These are phyloP conservation scores for Hyposoter didymator DNA, from an alignment of 2,888 invertebrate genomes.

Conservation along the genomic window DNA sequence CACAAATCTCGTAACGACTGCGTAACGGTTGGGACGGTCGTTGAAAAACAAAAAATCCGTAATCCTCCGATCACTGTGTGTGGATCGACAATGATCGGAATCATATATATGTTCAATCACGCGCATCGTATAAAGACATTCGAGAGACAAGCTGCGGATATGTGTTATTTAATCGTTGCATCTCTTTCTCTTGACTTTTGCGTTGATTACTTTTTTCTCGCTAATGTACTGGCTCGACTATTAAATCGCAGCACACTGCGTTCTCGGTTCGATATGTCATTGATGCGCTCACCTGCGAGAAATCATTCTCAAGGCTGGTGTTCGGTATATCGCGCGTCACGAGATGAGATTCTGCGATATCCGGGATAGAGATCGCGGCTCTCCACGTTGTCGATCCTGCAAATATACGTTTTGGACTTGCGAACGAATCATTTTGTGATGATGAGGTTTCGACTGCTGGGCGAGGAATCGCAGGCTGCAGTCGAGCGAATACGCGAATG, in stretches of 20 bases:
- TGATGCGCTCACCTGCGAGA: conserved; percentile 49
- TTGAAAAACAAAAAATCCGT: conserved; percentile 6
- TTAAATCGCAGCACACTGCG: conserved; percentile 13
- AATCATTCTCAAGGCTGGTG: conserved; percentile 56
- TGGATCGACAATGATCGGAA: conserved; percentile 53
- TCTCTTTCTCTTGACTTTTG: conserved; percentile 40
- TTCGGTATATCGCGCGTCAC: background rate
- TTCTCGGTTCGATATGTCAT: conserved; percentile 44
- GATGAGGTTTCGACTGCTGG: background rate
- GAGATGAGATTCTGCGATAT: conserved; percentile 52
- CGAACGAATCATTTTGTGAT: background rate
- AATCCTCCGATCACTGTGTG: conserved; percentile 31
- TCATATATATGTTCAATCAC: conserved; percentile 29
- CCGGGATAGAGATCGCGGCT: conserved; percentile 46
- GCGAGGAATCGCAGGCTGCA: background rate
- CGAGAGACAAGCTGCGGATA: conserved; percentile 11
- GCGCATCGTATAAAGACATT: background rate
- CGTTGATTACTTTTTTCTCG: conserved; percentile 63
- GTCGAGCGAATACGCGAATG: background rate
- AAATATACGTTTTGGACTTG: background rate
- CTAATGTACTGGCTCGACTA: conserved; percentile 46
- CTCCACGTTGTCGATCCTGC: background rate
- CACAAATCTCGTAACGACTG: background rate
- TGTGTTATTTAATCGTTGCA: background rate
- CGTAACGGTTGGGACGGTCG: conserved; percentile 1